Conservation (phyloP, 2,797 vertebrate genomes). For the Pseudochirops cupreus region DNA sequence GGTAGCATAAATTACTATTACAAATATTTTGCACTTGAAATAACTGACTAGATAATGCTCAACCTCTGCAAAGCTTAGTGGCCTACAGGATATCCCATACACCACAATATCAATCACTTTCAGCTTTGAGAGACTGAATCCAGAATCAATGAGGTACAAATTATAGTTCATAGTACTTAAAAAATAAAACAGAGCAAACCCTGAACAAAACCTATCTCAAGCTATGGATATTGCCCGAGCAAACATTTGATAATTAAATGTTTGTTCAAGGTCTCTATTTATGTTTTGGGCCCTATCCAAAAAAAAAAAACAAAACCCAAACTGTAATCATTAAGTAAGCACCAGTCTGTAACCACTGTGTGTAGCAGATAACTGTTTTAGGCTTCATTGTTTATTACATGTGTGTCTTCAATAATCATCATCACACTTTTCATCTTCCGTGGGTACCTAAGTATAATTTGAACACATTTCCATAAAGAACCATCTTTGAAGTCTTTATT, state of each 20-base stretch:
- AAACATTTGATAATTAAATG: slow-evolving; percentile 47
- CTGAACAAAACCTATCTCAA: slow-evolving; percentile 40
- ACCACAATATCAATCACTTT: slow-evolving; percentile 20
- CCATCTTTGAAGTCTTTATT: not conserved
- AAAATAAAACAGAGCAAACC: slow-evolving; percentile 18
- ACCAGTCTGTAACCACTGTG: not conserved
- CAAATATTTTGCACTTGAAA: not conserved
- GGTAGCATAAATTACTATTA: not conserved
- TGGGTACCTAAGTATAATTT: not conserved
- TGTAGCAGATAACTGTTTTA: not conserved
- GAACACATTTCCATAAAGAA: not conserved
- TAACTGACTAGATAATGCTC: not conserved
- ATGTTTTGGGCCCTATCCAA: slow-evolving; percentile 7
- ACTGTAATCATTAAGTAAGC: not conserved
- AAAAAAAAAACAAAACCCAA: not conserved
- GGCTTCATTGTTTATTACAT: not conserved
- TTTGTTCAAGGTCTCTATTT: slow-evolving; percentile 42
- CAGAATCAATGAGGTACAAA: slow-evolving; percentile 23
- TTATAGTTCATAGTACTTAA: slow-evolving; percentile 16
- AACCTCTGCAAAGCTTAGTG: not conserved
- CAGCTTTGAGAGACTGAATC: slow-evolving; percentile 31
- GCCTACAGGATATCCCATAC: not conserved
- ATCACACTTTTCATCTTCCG: not conserved
- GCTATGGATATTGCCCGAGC: slow-evolving; percentile 49
- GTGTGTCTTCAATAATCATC: not conserved